Base-by-base conservation (phyloP, 1,140 invertebrate species). In the Tetragnatha versicolor region DNA sequence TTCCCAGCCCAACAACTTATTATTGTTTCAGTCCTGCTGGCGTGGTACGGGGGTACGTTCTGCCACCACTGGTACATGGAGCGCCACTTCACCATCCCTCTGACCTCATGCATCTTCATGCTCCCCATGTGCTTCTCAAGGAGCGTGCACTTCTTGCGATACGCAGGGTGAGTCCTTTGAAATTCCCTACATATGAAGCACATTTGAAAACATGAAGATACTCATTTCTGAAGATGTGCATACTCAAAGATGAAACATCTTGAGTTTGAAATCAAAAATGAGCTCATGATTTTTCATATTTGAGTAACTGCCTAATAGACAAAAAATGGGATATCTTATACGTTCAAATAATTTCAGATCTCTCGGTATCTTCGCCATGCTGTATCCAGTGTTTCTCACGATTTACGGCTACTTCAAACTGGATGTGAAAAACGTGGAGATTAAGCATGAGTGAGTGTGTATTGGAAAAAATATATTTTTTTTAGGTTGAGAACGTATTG, bases 71-170 rank as follows among this genome's bases (percentile, higher is more conserved):
- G 91, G 90, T 92, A 90, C 82, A 85, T 90, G 84, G 86, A 87
- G 73, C 81, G 91, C 81, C 82, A 84, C 29, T 90, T 91, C 77
- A 89, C 90, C 5, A 90, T 91, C 39, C 83, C 84, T 20, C 39
- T 88, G 0, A 87, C 85, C 2, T 88, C 89, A 6, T 78, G 86
- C 20, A 3, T 89, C 9, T 87, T 91, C 66, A 89, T 92, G 78
- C 82, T 92, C 33, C 91, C 91, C 1, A 82, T 92, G 7, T 92
- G 91, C 72, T 92, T 90, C 81, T 89, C 90, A 25, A 90, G 88
- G 83, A 87, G 88, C 80, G 88, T 92, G 35, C 90, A 91, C 78
- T 89, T 91, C 82, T 84, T 92, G 0, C 90, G 89, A 85, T 91
- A 90, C 84, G 86, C 88, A 0, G 89, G 88, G 88, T 89, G 83